Evolutionary conservation across 2,888 invertebrate genomes (phyloP), one percentile per base, ranked within the genome.

Genomic region (Drosophila hamatofila): DNA sequence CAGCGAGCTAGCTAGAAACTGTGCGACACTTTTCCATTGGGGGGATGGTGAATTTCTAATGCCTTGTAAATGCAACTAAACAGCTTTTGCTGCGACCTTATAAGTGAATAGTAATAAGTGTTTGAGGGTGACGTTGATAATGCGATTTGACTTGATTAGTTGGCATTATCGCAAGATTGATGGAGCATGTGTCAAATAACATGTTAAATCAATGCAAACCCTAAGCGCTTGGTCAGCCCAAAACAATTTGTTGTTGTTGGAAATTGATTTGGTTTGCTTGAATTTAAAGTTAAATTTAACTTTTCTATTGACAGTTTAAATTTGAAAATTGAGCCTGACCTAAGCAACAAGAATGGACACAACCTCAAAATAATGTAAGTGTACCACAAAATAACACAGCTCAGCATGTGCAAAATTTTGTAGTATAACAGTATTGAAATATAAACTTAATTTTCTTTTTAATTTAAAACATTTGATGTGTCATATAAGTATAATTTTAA

Each of bases 21-120:
- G 54, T 67, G 39, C 12, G 72, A 63, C 62, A 75, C 35, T 57
- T 33, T 51, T 51, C 46, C 60, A n/a, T 3, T 21, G 54, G 54
- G 80, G 68, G 70, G 44, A 16, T 70, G 63, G 44, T 23, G 44
- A 59, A 59, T 59, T 69, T 49, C 60, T 68, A 80, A 83, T 80
- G 71, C 76, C 75, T 55, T 74, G 80, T 83, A 84, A 84, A 85
- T 80, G 73, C 72, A 84, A 61, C 75, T 63, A 73, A 83, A 77
- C 83, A 80, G 85, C 76, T 84, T 84, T 14, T 8, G 49, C 74
- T 67, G 80, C 37, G 44, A 41, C 57, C 51, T 58, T 46, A 18
- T 61, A 57, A 44, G 39, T 37, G 41, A 21, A 56, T 64, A 57
- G 65, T 57, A 60, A 63, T 70, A 63, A 72, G 41, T 55, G 58